A percentile compares a stretch with the other conserved stretches of the same genome.
phyloP scores from a whole-genome alignment of 2,888 invertebrate species.

The Cylloceria caligata region DNA sequence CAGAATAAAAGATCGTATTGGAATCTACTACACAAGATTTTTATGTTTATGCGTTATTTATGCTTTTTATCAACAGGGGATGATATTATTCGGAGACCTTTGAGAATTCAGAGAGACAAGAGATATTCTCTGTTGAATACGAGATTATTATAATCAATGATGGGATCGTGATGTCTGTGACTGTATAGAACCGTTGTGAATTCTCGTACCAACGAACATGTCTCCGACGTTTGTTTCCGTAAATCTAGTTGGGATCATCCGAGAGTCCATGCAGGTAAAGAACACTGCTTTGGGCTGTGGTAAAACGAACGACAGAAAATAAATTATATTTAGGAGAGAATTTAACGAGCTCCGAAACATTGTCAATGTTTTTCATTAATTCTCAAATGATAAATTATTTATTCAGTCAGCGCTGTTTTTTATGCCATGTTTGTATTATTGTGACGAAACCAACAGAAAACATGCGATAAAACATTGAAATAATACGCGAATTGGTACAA shows the following conservation, averaged over 20 bases:
- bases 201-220: conserved; percentile 95
- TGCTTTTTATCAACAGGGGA: conserved; percentile 19
- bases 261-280: conserved; percentile 99
- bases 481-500: not conserved
- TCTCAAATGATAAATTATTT: not conserved
- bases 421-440: not conserved
- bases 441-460: conserved; percentile 1
- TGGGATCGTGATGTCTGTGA: conserved; percentile 36
- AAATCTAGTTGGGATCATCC: conserved; percentile 98
- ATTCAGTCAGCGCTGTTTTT: not conserved
- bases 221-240: conserved; percentile 98
- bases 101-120: conserved; percentile 18
- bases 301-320: conserved; percentile 72
- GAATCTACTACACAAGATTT: not conserved
- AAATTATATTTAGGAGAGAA: conserved; percentile 44
- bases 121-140: conserved; percentile 2
- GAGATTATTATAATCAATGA: conserved; percentile 25
- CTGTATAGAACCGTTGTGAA: conserved; percentile 43
- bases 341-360: not conserved
- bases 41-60: not conserved
- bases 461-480: conserved; percentile 11
- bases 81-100: conserved; percentile 47
- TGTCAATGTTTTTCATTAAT: not conserved
- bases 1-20: conserved; percentile 75
- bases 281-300: conserved; percentile 97